Percentiles rank a stretch among this genome's conserved stretches.
phyloP scores from a whole-genome alignment of 1,140 invertebrate genomes.

The Stratiolaelaps scimitus region DNA sequence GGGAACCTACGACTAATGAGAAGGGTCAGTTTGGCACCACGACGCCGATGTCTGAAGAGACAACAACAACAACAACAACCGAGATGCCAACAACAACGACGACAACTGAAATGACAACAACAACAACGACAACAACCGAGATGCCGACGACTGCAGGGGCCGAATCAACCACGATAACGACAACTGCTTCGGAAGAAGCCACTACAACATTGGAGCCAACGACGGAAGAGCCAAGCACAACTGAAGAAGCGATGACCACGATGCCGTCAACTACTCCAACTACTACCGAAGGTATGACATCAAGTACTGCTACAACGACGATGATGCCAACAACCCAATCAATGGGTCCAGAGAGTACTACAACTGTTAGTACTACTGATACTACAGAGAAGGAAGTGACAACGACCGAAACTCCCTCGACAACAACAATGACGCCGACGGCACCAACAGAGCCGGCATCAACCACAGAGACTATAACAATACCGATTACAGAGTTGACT shows the following conservation, averaged over 20 bases:
- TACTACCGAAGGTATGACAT: background rate
- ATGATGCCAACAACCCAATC: background rate
- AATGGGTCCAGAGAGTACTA: too few relatives aligned
- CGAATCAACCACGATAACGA: background rate
- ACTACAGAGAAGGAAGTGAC: too few relatives aligned
- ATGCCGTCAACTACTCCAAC: background rate
- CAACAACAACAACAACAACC: slow-evolving; percentile 19
- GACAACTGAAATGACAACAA: background rate
- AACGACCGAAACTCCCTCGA: too few relatives aligned
- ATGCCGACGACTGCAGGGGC: background rate
- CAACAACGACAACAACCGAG: slow-evolving; percentile 3
- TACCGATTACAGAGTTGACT: too few relatives aligned
- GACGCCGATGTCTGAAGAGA: background rate
- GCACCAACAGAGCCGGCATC: too few relatives aligned
- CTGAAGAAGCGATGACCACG: background rate
- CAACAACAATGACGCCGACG: too few relatives aligned
- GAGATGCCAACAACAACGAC: background rate
- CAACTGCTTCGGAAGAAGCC: background rate
- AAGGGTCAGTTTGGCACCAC: background rate
- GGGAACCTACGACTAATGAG: slow-evolving; percentile 10
- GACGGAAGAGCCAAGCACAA: background rate
- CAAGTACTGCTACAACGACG: background rate
- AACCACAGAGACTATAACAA: too few relatives aligned
- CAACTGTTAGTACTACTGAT: too few relatives aligned
- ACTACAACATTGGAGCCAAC: background rate